Conservation (phyloP, 2,888 invertebrate genomes). For the Frankliniella intonsa region DNA sequence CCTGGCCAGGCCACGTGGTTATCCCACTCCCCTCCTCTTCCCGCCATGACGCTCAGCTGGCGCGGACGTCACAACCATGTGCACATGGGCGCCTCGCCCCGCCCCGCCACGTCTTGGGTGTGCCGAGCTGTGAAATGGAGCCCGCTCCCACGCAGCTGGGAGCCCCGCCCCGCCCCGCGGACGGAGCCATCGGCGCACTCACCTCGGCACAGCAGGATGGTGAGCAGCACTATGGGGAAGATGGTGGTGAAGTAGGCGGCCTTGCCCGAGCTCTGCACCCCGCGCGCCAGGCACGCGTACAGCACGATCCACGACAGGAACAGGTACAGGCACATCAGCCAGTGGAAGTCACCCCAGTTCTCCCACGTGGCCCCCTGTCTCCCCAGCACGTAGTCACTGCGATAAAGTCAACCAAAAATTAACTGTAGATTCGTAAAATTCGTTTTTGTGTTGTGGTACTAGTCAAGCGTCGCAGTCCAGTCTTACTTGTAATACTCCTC, state of each 20-base stretch:
- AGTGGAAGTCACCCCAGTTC: constrained; percentile 47
- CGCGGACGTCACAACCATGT: neutral
- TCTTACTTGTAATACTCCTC: constrained; percentile 66
- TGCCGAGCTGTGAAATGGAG: constrained; percentile 47
- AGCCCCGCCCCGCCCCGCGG: neutral
- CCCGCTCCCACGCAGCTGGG: neutral
- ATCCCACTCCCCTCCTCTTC: neutral
- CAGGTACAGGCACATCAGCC: constrained; percentile 52
- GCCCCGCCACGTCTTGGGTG: constrained; percentile 39
- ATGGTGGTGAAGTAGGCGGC: constrained; percentile 67
- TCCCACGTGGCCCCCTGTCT: constrained; percentile 40
- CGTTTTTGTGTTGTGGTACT: neutral
- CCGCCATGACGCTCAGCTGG: neutral
- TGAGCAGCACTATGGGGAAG: constrained; percentile 60
- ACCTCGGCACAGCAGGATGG: constrained; percentile 55
- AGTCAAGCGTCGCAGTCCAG: neutral
- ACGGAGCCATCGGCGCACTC: constrained; percentile 41
- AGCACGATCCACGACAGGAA: constrained; percentile 53
- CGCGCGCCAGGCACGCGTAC: constrained; percentile 52
- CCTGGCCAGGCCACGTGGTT: no score
- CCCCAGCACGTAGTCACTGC: constrained; percentile 35
- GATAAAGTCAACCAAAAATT: neutral
- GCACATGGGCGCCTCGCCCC: neutral
- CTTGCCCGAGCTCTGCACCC: constrained; percentile 58
- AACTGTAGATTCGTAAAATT: no score